phyloP scores from a whole-genome alignment of 2,888 invertebrate species.

The Lochmaea capreae region DNA sequence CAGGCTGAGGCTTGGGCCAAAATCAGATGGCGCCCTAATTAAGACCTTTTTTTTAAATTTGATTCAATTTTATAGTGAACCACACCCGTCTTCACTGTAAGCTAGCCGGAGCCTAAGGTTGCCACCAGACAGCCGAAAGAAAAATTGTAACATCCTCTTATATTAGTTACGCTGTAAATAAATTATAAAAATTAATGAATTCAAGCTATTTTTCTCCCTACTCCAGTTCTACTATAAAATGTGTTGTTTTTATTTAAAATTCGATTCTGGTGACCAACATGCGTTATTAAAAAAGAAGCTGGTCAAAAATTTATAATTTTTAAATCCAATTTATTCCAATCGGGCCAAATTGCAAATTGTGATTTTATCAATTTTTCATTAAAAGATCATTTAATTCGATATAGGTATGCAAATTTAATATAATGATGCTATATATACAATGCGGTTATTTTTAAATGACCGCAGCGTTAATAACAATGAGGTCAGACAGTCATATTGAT shows the following conservation, averaged over 20 bases:
- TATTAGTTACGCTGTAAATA: no score
- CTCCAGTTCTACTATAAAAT: no score
- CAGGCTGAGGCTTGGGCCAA: no score
- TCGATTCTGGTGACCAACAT: neutral
- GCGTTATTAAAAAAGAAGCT: neutral
- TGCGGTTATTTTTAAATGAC: conserved; percentile 2
- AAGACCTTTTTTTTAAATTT: no score
- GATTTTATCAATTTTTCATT: conserved; percentile 4
- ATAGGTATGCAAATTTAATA: neutral
- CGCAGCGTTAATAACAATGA: conserved; percentile 4
- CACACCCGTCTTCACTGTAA: no score
- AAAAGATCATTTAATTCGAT: neutral
- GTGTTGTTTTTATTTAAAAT: neutral
- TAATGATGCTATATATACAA: neutral
- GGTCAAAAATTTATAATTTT: neutral
- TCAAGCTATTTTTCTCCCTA: no score
- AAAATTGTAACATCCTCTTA: no score
- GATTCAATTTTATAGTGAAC: no score
- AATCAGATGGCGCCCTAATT: no score
- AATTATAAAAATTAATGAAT: no score
- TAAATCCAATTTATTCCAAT: neutral
- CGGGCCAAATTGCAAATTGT: neutral
- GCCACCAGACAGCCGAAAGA: no score
- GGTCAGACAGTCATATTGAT: neutral
- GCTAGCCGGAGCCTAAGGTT: no score